These are phyloP conservation scores for Poecilia latipinna DNA, from an alignment of 2,113 vertebrate species.

Conservation along the genomic window DNA sequence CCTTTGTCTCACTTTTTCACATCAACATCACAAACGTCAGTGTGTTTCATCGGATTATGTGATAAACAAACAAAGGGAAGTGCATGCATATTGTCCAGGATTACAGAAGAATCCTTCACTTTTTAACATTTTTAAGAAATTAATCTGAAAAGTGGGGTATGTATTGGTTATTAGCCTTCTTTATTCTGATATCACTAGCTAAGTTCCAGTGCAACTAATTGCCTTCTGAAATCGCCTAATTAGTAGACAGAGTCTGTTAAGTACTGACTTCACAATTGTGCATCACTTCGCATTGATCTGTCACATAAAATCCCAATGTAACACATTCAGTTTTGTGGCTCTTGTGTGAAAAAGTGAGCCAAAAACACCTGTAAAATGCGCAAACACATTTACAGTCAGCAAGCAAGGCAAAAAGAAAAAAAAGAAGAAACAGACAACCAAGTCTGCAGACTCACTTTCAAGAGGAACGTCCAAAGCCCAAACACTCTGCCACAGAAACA, in stretches of 20 bases:
- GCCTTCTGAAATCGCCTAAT: too few relatives aligned
- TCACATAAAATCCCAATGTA: neutral
- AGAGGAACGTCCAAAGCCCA: slow-evolving; percentile 87
- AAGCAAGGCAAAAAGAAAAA: neutral
- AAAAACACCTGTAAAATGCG: too few relatives aligned
- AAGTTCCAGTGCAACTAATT: too few relatives aligned
- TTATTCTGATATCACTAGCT: too few relatives aligned
- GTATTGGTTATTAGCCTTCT: too few relatives aligned
- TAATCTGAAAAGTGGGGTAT: too few relatives aligned
- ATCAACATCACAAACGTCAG: neutral
- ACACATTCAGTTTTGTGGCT: neutral
- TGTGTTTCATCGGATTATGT: too few relatives aligned
- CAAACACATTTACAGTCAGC: too few relatives aligned
- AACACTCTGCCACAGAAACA: slow-evolving; percentile 79
- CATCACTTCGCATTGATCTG: neutral
- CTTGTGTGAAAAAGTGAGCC: neutral
- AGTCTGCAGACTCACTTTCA: slow-evolving; percentile 84
- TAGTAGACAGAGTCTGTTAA: too few relatives aligned
- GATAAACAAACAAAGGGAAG: neutral
- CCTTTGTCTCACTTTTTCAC: neutral
- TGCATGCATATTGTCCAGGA: too few relatives aligned
- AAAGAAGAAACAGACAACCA: neutral
- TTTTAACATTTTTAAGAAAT: too few relatives aligned
- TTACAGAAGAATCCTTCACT: too few relatives aligned
- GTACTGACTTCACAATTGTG: neutral